Base-by-base conservation (phyloP, 2,888 invertebrate species). In the Zygaena filipendulae region DNA sequence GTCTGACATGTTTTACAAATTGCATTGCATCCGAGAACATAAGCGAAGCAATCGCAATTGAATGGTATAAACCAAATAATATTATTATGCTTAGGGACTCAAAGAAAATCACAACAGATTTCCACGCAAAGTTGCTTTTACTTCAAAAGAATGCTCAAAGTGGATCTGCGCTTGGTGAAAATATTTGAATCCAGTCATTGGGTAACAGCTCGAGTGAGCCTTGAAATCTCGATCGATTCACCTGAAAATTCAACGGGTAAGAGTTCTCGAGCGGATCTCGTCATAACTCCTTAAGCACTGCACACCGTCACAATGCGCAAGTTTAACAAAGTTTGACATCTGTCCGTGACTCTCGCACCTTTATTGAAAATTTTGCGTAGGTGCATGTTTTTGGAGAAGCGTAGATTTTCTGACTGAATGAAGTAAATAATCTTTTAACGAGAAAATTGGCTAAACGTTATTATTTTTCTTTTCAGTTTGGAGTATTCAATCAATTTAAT, bases 151-250 rank as follows among this genome's bases (percentile, higher is more conserved):
- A 44, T 39, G 38, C 47, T 52, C 38, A 39, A 47, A 54, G 50
- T 36, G 50, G 49, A 54, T 58, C 52, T 54, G 49, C 53, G 54
- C 57, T 64, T 54, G 59, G 57, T 49, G 53, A 58, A 68, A 68
- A 68, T 67, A 63, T 69, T 69, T 57, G 62, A 60, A 67, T 63
- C 50, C 55, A 52, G 54, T 58, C 55, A 58, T 54, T 52, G 55
- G 46, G 35, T 47, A 57, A 55, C 47, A 54, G 57, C 43, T 40
- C 42, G 49, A 43, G 45, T 32, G 38, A 36, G 42, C 27, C 35
- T 39, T 20, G 27, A 36, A 33, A 40, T 39, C 40, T 47, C 52
- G 52, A 57, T 55, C 57, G 52, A 55, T 56, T 54, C 55, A 57
- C 50, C 52, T 57, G 53, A 46, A 43, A 39, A 45, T 39, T 27